Evolutionary conservation across 2,113 vertebrate genomes (phyloP), one percentile per base, ranked within the genome.

Genomic region (Ramphastos sulfuratus): DNA sequence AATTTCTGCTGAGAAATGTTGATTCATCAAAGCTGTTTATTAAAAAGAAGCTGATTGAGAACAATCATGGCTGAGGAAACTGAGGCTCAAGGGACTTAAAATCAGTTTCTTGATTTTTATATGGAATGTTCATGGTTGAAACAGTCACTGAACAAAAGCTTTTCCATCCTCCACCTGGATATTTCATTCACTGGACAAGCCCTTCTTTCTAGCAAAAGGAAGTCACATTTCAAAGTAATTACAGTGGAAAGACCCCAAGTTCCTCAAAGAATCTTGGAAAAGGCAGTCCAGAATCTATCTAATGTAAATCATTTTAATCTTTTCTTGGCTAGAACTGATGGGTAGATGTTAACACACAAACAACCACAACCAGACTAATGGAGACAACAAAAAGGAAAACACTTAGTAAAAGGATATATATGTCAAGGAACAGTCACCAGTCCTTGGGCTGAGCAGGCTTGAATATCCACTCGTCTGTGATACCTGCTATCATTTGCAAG

Each of bases 211-310:
- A 95, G 95, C 89, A 96, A 95, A 96, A 95, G 96, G 92, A 96
- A 96, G 95, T 94, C 95, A 96, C 91, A 94, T 95, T 95, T 96
- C 92, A 96, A 90, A 95, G 80, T 92, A 94, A 90, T 92, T 94
- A 74, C 46, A 88, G 80, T 82, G 59, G 91, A 95, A 95, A 92
- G 87, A 93, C 76, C 90, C 76, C 35, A 54, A 54, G 52, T 91
- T 73, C 44, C n/a, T 84, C 80, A 37, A 30, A 48, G 16, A 46
- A 16, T 71, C 82, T 71, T 93, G 69, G 65, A 91, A 89, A 94
- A 82, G 56, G 33, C 82, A 94, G 65, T 21, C 79, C 73, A 92
- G 78, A 87, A 91, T 76, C 44, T 92, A 69, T 90, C 89, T 93
- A 67, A 85, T 59, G 58, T 78, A 80, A 85, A 88, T 75, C 5